Conservation (phyloP, 2,888 invertebrate genomes). For the Parnassius orleans region DNA sequence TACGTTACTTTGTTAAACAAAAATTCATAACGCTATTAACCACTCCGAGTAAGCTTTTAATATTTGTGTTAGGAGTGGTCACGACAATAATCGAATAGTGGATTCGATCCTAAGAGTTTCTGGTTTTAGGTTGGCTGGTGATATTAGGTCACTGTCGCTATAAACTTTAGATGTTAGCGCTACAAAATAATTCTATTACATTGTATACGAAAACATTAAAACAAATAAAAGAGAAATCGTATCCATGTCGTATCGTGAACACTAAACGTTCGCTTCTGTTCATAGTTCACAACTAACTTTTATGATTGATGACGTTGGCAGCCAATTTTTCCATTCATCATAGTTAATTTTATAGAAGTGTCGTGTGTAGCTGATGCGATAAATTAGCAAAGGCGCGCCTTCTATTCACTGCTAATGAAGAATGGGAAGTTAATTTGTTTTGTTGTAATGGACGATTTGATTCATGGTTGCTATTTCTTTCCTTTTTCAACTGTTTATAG, state of each 20-base stretch:
- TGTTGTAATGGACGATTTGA: conserved; percentile 44
- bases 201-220: too few relatives aligned
- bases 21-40: too few relatives aligned
- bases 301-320: conserved; percentile 67
- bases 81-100: too few relatives aligned
- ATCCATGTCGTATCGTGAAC: conserved; percentile 41
- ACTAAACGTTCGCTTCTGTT: conserved; percentile 33
- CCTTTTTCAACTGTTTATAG: not conserved
- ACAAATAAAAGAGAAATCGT: conserved; percentile 34
- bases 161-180: too few relatives aligned
- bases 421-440: conserved; percentile 46
- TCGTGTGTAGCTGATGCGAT: conserved; percentile 56
- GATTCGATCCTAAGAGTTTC: too few relatives aligned
- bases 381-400: conserved; percentile 51
- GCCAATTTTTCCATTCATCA: conserved; percentile 77
- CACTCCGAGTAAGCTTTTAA: too few relatives aligned
- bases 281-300: conserved; percentile 55
- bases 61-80: too few relatives aligned
- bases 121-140: too few relatives aligned
- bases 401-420: conserved; percentile 45
- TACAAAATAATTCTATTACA: too few relatives aligned
- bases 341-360: conserved; percentile 76
- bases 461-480: conserved; percentile 25
- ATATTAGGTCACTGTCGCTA: too few relatives aligned
- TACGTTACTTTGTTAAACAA: too few relatives aligned